Base-by-base conservation (phyloP, 2,888 invertebrate genomes). In the Nysson spinosus region DNA sequence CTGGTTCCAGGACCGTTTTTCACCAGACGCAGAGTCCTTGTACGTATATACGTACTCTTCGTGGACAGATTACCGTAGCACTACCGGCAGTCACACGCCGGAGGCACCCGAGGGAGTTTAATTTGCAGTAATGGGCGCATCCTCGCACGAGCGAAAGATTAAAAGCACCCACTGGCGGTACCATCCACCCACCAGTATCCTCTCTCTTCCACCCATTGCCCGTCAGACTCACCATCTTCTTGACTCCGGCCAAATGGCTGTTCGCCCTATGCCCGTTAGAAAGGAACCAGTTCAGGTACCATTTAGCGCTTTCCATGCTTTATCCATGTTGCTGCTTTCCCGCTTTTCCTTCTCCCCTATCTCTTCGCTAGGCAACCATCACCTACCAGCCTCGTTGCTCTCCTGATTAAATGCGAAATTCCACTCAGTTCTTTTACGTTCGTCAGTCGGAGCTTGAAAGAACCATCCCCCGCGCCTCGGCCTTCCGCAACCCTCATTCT, bases 361-460 rank as follows among this genome's bases (percentile, higher is more conserved):
- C 49, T 58, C 46, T 42, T 50, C 28, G 32, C n/a, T n/a, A n/a
- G n/a, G n/a, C 34, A 57, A 12, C 37, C 58, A 42, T 47, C 51
- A 43, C 46, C 44, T 42, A 35, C 51, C 51, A 49, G 49, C 69
- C 79, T 77, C 75, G 67, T 73, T 78, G 72, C 69, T 77, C 68
- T 70, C 55, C 77, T 83, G 82, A 83, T 83, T 83, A 83, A 83
- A 83, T 81, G 79, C 77, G 77, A 81, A 81, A 82, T 83, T 82
- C 78, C 75, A 61, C 78, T 67, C 68, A 65, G 73, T 79, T 79
- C 76, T 75, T 79, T 72, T 72, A 61, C 69, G 68, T 71, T 68
- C 64, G 69, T 72, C 73, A 60, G 65, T 69, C 70, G 47, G 42
- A 60, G 56, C 61, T 58, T 47, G n/a, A n/a, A n/a, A n/a, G n/a